Evolutionary conservation across 2,888 invertebrate species (phyloP), one percentile per base, ranked within the genome.

Genomic region (Vanessa cardui): DNA sequence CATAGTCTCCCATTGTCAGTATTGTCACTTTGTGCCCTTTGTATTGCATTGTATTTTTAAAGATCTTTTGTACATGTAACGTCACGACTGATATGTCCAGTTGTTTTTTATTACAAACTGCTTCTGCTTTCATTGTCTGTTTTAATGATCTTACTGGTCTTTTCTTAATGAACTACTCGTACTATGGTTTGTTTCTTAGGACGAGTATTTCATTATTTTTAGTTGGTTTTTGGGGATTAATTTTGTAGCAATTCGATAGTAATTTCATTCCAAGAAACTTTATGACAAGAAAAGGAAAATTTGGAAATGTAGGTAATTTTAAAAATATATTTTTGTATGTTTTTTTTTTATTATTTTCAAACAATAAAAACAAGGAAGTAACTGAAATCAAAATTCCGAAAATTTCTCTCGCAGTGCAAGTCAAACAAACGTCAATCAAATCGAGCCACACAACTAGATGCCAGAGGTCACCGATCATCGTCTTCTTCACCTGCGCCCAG

Each of bases 371-470:
- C 58, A 2, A 47, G 44, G 47, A 52, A 61, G 26, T 59, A 47
- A 56, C 46, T 39, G 67, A 65, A 74, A 73, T 69, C 74, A 64
- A 58, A 84, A 85, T 89, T 87, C 84, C 77, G 75, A 76, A 85
- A 88, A 89, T 86, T 87, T 88, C 86, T 84, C 85, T 80, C 75
- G 79, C 84, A 76, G 84, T 76, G 78, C 73, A 75, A 82, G 83
- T 87, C 89, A 88, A 87, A 88, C 87, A 90, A 81, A 88, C 84
- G 91, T 91, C 92, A 91, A 90, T 91, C 92, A 91, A 78, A 77
- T 65, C 58, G 75, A 77, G 77, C 88, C 89, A 86, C 89, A 84
- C 87, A 88, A 80, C 85, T 82, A 80, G 89, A 83, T 81, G 89
- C 78, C 83, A 89, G 78, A 89, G 90, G 90, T 90, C 90, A 85